A percentile compares a stretch with the other conserved stretches of the same genome.
phyloP scores from a whole-genome alignment of 2,113 vertebrate genomes.

The Atrichornis clamosus region DNA sequence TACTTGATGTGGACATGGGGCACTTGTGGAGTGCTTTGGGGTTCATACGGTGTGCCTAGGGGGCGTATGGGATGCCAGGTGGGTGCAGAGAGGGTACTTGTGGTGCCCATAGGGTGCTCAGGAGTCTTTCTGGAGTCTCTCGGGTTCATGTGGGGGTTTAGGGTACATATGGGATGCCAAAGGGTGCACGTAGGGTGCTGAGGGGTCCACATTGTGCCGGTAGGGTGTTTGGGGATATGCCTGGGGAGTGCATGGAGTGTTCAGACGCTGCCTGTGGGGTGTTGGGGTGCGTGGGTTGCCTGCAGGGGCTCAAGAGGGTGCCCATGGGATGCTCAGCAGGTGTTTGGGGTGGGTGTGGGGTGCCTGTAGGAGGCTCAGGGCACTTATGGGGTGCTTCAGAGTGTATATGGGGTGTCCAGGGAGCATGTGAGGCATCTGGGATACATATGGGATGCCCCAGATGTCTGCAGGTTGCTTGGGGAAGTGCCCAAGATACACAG shows the following conservation, averaged over 20 bases:
- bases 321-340: not conserved
- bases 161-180: not conserved
- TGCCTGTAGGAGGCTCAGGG: not conserved
- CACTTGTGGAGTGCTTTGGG: too few relatives aligned
- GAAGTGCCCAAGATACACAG: not conserved
- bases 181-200: not conserved
- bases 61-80: not conserved
- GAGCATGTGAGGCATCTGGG: not conserved
- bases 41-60: not conserved
- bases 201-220: not conserved
- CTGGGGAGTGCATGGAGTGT: not conserved
- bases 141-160: too few relatives aligned
- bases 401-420: not conserved
- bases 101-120: not conserved
- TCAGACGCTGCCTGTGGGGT: not conserved
- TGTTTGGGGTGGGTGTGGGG: not conserved
- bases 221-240: not conserved
- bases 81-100: too few relatives aligned
- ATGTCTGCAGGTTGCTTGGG: too few relatives aligned
- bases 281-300: not conserved
- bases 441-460: not conserved
- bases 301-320: not conserved
- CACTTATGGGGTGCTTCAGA: not conserved
- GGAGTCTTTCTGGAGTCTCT: not conserved
- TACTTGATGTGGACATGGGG: not conserved